phyloP scores from a whole-genome alignment of 2,113 vertebrate species.

The Steatornis caripensis region DNA sequence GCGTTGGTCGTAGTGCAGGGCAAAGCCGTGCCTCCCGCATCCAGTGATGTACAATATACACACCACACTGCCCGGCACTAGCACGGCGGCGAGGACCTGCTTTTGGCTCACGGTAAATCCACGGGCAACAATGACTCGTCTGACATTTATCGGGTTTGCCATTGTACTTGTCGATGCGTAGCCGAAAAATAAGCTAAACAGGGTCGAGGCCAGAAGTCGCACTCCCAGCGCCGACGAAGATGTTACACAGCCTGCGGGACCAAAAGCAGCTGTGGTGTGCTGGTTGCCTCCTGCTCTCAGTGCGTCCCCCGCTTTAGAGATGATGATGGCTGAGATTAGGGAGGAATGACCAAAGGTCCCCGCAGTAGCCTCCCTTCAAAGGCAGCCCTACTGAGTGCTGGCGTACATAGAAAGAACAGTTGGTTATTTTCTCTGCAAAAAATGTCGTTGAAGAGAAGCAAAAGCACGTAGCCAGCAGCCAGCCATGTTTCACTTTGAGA shows the following conservation, averaged over 20 bases:
- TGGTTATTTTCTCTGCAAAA: background rate
- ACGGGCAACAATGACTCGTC: background rate
- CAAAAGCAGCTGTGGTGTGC: too few species aligned
- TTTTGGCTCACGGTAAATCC: background rate
- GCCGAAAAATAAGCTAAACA: background rate
- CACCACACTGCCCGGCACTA: too few species aligned
- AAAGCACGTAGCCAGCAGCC: background rate
- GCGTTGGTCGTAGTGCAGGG: background rate
- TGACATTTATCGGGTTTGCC: background rate
- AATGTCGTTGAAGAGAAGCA: background rate
- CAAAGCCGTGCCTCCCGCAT: background rate
- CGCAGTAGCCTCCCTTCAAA: background rate
- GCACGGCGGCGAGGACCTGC: background rate
- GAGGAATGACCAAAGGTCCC: background rate
- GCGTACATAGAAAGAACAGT: background rate
- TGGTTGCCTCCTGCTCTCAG: background rate
- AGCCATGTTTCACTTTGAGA: background rate
- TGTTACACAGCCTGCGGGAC: accelerated
- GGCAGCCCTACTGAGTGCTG: background rate
- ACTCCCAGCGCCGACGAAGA: background rate
- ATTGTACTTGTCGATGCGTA: background rate
- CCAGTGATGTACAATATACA: too few species aligned
- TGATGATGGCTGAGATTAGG: background rate
- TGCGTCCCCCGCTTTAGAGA: background rate
- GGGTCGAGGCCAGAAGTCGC: background rate